Percentiles rank a stretch among this genome's conserved stretches.
phyloP scores from a whole-genome alignment of 2,888 invertebrate genomes.

The Agrochola circellaris region DNA sequence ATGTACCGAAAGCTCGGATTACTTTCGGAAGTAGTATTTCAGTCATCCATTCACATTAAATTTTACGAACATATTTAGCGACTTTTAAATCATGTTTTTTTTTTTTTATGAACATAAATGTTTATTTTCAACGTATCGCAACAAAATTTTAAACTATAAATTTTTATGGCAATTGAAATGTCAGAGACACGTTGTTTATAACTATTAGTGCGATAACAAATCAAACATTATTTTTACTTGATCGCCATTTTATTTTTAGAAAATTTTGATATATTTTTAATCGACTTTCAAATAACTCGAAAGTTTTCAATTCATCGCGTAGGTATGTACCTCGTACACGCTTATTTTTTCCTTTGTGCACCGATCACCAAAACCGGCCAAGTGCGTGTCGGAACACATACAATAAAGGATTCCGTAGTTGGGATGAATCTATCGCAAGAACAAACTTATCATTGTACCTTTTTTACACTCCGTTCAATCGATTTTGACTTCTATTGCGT shows the following conservation, averaged over 20 bases:
- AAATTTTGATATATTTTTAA: background rate
- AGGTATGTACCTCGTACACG: too few species aligned
- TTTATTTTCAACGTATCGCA: background rate
- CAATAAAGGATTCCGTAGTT: too few species aligned
- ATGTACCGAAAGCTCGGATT: background rate
- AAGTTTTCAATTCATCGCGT: too few species aligned
- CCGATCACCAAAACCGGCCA: background rate
- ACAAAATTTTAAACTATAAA: background rate
- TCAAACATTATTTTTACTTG: background rate
- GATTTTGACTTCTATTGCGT: too few species aligned
- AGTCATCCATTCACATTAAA: background rate
- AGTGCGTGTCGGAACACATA: too few species aligned
- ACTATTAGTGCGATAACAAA: background rate
- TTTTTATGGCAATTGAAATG: slow-evolving; percentile 15
- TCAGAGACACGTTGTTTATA: slow-evolving; percentile 1
- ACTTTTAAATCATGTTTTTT: slow-evolving; percentile 15
- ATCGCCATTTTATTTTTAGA: background rate
- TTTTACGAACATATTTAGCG: background rate
- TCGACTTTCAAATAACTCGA: background rate
- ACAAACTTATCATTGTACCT: too few species aligned
- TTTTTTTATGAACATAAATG: slow-evolving; percentile 1
- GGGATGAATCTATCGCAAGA: too few species aligned
- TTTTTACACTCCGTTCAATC: too few species aligned
- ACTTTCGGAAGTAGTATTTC: background rate
- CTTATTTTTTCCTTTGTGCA: background rate